Evolutionary conservation across 1,140 invertebrate species (phyloP).

Genomic region (Ephestia elutella): DNA sequence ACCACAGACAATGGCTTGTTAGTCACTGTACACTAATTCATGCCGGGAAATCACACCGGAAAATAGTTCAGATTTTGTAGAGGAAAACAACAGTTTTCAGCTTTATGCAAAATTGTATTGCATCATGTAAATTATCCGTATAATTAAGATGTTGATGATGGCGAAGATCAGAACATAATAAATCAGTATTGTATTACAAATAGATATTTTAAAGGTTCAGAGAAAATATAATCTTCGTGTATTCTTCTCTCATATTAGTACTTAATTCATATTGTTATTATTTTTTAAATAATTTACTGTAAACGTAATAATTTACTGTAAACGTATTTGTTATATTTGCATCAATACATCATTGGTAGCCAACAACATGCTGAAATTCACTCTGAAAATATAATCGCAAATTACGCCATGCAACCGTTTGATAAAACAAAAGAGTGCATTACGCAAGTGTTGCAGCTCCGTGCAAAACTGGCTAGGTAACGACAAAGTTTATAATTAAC

Average conservation of each 20-base stretch:
- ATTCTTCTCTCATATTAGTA: too few species aligned
- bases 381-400: slow-evolving; percentile 3
- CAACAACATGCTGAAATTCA: background rate
- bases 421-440: slow-evolving; percentile 2
- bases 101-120: background rate
- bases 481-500: slow-evolving; percentile 20
- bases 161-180: too few species aligned
- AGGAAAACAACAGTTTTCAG: background rate
- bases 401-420: slow-evolving; percentile 1
- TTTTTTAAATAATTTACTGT: too few species aligned
- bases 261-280: too few species aligned
- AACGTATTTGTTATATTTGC: too few species aligned
- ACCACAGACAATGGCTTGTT: slow-evolving; percentile 1
- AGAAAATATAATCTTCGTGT: too few species aligned
- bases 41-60: background rate
- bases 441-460: background rate
- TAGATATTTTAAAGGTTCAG: too few species aligned
- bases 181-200: too few species aligned
- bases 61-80: background rate
- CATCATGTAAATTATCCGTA: background rate
- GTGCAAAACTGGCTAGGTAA: slow-evolving; percentile 1
- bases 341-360: too few species aligned
- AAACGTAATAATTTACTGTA: too few species aligned
- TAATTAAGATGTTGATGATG: too few species aligned
- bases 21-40: background rate